These are phyloP conservation scores for Euplagia quadripunctaria DNA, from an alignment of 2,888 invertebrate genomes.

Conservation along the genomic window DNA sequence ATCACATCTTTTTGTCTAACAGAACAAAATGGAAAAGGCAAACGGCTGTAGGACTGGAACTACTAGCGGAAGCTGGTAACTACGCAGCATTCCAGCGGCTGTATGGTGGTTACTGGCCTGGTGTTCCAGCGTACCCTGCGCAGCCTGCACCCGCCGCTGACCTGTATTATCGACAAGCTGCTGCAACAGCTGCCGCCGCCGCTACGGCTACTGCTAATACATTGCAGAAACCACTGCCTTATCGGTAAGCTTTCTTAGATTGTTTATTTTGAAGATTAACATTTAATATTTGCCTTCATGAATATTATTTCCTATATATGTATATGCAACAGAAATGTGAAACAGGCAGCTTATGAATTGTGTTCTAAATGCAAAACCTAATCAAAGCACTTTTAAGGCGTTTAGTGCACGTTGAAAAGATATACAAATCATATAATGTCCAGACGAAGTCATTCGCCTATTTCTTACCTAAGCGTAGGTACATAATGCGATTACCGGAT, in stretches of 20 bases:
- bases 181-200: conserved; percentile 90
- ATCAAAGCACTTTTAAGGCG: not conserved
- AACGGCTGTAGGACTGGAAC: conserved; percentile 98
- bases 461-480: not conserved
- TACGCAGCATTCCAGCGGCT: conserved; percentile 99
- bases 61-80: conserved; percentile 98
- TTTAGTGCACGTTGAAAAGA: not conserved
- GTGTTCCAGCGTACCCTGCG: conserved; percentile 90
- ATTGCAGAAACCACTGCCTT: conserved; percentile 95
- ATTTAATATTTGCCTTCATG: too few relatives aligned
- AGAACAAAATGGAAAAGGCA: conserved; percentile 99
- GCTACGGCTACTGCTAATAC: conserved; percentile 89
- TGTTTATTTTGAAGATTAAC: too few relatives aligned
- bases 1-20: conserved; percentile 53
- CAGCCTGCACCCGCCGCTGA: conserved; percentile 91
- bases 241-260: conserved; percentile 79
- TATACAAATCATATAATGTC: not conserved
- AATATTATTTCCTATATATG: too few relatives aligned
- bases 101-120: conserved; percentile 93
- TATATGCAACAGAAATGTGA: not conserved
- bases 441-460: not conserved
- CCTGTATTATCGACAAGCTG: conserved; percentile 94
- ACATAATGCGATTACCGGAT: too few relatives aligned
- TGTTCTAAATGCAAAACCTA: not conserved
- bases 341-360: not conserved